A percentile compares a stretch with the other conserved stretches of the same genome.
Conservation (phyloP, 2,113 vertebrate species). For the Isurus oxyrinchus region DNA sequence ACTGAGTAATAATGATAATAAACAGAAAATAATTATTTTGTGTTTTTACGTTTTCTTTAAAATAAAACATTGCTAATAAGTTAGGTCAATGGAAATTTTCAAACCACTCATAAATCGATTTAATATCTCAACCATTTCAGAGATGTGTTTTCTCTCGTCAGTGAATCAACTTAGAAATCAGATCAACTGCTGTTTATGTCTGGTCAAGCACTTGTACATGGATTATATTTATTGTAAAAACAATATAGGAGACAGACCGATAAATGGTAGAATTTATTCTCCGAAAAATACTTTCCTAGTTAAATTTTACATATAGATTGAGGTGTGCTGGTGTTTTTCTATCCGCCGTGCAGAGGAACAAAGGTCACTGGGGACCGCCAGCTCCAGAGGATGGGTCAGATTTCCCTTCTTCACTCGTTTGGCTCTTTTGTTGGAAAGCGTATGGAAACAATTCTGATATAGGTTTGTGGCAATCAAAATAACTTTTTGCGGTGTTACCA, state of each 20-base stretch:
- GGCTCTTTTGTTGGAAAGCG: neutral
- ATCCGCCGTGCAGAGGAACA: neutral
- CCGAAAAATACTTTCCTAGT: neutral
- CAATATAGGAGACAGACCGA: neutral
- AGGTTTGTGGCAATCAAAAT: neutral
- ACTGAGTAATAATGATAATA: neutral
- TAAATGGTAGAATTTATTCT: constrained; percentile 5
- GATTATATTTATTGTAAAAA: neutral
- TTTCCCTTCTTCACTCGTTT: neutral
- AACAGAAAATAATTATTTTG: neutral
- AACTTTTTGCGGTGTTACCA: neutral
- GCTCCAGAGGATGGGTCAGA: neutral
- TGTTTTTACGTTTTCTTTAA: neutral
- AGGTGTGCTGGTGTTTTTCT: neutral
- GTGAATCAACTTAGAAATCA: neutral
- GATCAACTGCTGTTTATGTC: neutral
- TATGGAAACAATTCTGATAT: neutral
- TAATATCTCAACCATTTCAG: neutral
- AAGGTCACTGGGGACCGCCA: neutral
- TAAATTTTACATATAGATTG: neutral
- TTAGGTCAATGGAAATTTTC: neutral
- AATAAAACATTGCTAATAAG: neutral
- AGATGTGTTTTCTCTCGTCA: neutral
- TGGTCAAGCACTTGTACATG: neutral
- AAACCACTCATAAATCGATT: neutral